Evolutionary conservation across 2,888 invertebrate genomes (phyloP).

Genomic region (Prosopocoilus inquinatus): DNA sequence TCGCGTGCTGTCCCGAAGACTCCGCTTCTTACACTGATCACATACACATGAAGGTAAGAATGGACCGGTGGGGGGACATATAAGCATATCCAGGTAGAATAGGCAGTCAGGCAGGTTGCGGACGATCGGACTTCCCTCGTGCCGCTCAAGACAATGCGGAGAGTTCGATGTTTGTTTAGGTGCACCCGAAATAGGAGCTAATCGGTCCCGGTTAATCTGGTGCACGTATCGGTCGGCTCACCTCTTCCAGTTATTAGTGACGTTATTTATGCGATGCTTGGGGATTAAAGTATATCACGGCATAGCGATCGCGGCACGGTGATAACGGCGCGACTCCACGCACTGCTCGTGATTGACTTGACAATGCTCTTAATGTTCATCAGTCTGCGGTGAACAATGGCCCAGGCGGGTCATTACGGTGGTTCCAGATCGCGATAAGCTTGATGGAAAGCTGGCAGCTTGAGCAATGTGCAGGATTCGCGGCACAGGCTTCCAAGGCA

Average conservation of each 20-base stretch:
- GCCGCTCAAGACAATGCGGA: conserved; percentile 23
- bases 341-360: conserved; percentile 43
- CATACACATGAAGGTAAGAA: conserved; percentile 51
- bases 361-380: conserved; percentile 46
- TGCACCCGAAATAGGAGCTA: conserved; percentile 24
- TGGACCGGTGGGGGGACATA: conserved; percentile 49
- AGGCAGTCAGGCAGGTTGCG: conserved; percentile 42
- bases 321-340: conserved; percentile 22
- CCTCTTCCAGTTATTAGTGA: too few species aligned
- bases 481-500: conserved; percentile 2
- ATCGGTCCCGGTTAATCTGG: conserved; percentile 19
- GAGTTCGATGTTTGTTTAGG: conserved; percentile 28
- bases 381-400: conserved; percentile 45
- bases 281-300: conserved; percentile 24
- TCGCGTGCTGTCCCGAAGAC: conserved; percentile 51
- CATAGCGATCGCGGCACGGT: conserved; percentile 12
- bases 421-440: conserved; percentile 34
- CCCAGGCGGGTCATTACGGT: conserved; percentile 41
- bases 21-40: conserved; percentile 52
- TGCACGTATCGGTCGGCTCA: not conserved
- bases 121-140: conserved; percentile 8
- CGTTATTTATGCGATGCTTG: not conserved
- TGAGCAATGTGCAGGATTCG: conserved; percentile 28
- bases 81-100: conserved; percentile 46
- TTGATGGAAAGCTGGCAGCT: conserved; percentile 43